Conservation (phyloP, 2,888 invertebrate genomes). For the Mechanitis messenoides region DNA sequence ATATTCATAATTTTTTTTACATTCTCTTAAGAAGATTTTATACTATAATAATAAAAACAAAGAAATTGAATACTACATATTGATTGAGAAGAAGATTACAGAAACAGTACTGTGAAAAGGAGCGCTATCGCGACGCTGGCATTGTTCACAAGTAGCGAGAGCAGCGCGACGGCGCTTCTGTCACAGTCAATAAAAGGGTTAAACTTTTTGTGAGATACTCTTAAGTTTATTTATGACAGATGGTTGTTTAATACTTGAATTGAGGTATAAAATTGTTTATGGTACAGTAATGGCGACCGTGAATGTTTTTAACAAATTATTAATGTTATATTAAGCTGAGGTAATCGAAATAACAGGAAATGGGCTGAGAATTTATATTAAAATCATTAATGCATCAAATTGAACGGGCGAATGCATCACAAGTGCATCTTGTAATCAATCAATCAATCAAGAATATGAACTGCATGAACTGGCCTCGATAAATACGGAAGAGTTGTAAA, state of each 20-base stretch:
- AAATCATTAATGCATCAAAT: conserved; percentile 15
- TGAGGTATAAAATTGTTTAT: too few species aligned
- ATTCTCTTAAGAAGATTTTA: too few species aligned
- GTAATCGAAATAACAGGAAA: conserved; percentile 8
- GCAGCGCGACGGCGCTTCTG: too few species aligned
- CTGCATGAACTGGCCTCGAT: conserved; percentile 57
- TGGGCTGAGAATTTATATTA: conserved; percentile 9
- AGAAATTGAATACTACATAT: too few species aligned
- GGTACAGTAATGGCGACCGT: too few species aligned
- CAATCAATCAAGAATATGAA: conserved; percentile 47
- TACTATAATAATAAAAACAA: too few species aligned
- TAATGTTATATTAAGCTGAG: background rate
- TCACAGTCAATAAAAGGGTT: too few species aligned
- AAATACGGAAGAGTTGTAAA: conserved; percentile 49
- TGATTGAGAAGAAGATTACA: too few species aligned
- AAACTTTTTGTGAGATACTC: background rate
- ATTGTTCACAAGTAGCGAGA: too few species aligned
- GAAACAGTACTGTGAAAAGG: too few species aligned
- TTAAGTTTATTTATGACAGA: conserved; percentile 16
- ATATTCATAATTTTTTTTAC: too few species aligned
- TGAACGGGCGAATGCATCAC: conserved; percentile 15
- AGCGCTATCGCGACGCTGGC: too few species aligned
- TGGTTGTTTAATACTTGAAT: conserved; percentile 12
- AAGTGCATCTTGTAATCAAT: conserved; percentile 22
- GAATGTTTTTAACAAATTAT: background rate